Evolutionary conservation across 2,113 vertebrate species (phyloP).

Genomic region (Lycocorax pyrrhopterus): DNA sequence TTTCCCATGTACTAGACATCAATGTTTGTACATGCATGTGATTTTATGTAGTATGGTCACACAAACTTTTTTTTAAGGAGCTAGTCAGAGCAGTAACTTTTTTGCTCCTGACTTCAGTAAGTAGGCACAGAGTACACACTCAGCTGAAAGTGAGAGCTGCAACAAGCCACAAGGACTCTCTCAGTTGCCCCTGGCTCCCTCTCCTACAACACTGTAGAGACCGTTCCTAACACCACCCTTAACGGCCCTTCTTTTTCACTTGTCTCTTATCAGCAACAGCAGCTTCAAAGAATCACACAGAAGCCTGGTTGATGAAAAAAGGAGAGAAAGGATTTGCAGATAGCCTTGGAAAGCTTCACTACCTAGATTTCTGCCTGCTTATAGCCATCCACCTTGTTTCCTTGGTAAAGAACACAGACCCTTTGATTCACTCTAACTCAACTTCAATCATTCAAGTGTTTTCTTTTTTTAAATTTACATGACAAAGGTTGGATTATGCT

Average conservation of each 20-base stretch:
- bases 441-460: background rate
- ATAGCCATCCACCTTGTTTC: background rate
- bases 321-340: background rate
- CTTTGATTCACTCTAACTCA: background rate
- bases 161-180: background rate
- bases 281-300: background rate
- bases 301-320: background rate
- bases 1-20: background rate
- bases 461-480: background rate
- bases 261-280: background rate
- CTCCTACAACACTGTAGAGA: background rate
- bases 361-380: background rate
- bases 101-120: background rate
- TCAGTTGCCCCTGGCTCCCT: background rate
- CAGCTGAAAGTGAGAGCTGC: background rate
- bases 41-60: background rate
- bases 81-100: background rate
- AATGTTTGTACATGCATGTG: rapidly evolving
- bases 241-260: background rate
- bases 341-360: background rate
- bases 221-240: background rate
- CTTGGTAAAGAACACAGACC: background rate
- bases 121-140: background rate
- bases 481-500: background rate
- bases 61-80: background rate